phyloP scores from a whole-genome alignment of 2,888 invertebrate genomes.

The Clistopyga incitator region DNA sequence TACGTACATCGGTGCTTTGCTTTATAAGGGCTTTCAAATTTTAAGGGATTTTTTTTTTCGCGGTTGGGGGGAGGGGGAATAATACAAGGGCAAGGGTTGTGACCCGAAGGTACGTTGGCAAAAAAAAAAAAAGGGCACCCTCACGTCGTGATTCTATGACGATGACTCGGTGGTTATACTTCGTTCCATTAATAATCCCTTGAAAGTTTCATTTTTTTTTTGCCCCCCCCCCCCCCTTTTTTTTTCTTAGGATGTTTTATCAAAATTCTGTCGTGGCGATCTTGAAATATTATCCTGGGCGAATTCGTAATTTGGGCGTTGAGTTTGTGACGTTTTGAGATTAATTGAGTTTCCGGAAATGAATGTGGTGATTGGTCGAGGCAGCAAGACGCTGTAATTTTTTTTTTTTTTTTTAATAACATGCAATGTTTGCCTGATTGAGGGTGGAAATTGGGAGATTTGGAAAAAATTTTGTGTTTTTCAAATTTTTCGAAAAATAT shows the following conservation, averaged over 20 bases:
- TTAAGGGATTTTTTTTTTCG: background rate
- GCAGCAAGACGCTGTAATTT: too few relatives aligned
- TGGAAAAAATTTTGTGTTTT: too few relatives aligned
- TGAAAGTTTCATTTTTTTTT: too few relatives aligned
- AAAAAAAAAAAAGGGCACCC: background rate
- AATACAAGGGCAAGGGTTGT: too few relatives aligned
- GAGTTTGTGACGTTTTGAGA: background rate
- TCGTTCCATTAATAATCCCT: slow-evolving; percentile 51
- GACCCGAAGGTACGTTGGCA: background rate
- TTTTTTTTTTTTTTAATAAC: too few relatives aligned
- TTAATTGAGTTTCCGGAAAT: background rate
- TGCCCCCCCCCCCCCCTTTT: too few relatives aligned
- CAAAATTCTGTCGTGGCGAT: background rate
- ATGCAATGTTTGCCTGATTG: too few relatives aligned
- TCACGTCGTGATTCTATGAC: slow-evolving; percentile 32
- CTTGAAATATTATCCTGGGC: background rate
- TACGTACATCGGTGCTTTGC: background rate
- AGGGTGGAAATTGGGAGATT: too few relatives aligned
- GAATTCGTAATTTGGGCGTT: background rate
- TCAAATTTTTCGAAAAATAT: too few relatives aligned
- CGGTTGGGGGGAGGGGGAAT: too few relatives aligned
- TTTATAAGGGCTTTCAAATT: background rate
- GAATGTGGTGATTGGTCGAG: too few relatives aligned
- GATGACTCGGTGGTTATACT: slow-evolving; percentile 55
- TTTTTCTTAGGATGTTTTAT: background rate